phyloP scores from a whole-genome alignment of 1,140 invertebrate genomes.

The Neodiprion pinetum region DNA sequence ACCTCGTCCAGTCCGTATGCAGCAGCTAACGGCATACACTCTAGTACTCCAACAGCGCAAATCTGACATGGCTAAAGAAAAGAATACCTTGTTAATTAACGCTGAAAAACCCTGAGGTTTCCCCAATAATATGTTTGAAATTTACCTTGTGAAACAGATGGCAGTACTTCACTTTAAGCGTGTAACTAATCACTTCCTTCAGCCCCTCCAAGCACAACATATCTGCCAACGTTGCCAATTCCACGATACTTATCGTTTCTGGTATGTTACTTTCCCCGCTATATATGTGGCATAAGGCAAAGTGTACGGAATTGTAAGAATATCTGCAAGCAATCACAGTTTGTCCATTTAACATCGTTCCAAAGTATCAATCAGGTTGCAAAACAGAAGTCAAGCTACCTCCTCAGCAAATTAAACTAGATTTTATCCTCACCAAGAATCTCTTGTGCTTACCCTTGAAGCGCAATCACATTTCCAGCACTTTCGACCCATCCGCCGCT shows the following conservation, averaged over 20 bases:
- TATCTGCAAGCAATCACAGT: conserved; percentile 65
- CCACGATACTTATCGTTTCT: conserved; percentile 83
- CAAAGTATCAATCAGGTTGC: neutral
- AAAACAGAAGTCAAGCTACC: too few relatives aligned
- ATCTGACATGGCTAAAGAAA: conserved; percentile 75
- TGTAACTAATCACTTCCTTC: conserved; percentile 87
- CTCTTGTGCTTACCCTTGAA: conserved; percentile 74
- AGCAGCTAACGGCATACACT: conserved; percentile 81
- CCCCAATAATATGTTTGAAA: conserved; percentile 26
- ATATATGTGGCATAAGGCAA: conserved; percentile 91
- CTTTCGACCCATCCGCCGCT: conserved; percentile 84
- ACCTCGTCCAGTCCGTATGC: conserved; percentile 88
- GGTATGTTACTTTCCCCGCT: conserved; percentile 86
- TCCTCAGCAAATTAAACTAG: too few relatives aligned
- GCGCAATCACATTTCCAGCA: conserved; percentile 79
- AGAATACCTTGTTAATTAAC: neutral
- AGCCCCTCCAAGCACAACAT: conserved; percentile 88
- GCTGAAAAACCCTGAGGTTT: neutral
- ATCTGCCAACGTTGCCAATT: conserved; percentile 85
- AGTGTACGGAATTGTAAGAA: conserved; percentile 84
- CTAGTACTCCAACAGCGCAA: conserved; percentile 80
- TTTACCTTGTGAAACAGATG: conserved; percentile 87
- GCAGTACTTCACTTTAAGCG: conserved; percentile 87
- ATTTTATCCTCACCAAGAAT: too few relatives aligned
- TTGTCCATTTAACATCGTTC: conserved; percentile 14